Evolutionary conservation across 2,888 invertebrate genomes (phyloP).

Genomic region (Colostygia pectinataria): DNA sequence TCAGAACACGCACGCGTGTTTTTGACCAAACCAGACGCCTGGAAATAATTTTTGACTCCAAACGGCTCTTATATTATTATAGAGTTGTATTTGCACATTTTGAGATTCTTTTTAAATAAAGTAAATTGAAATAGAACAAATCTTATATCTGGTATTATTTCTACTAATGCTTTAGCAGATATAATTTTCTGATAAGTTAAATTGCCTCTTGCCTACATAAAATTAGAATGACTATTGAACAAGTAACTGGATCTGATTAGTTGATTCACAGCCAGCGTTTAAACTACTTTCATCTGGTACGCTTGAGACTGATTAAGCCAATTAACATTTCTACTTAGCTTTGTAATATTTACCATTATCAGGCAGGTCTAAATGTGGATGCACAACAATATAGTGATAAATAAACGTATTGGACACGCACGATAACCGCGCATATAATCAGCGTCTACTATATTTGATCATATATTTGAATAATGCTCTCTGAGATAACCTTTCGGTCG

Average conservation of each 20-base stretch:
- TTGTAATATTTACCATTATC: too few species aligned
- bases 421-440: slow-evolving; percentile 35
- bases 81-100: too few species aligned
- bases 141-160: too few species aligned
- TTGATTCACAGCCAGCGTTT: not conserved
- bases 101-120: too few species aligned
- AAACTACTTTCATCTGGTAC: not conserved
- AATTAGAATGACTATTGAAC: slow-evolving; percentile 6
- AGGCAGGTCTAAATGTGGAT: slow-evolving; percentile 4
- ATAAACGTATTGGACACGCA: slow-evolving; percentile 30
- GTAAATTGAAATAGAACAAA: too few species aligned
- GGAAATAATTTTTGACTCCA: too few species aligned
- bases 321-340: slow-evolving; percentile 1
- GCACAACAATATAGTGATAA: slow-evolving; percentile 27
- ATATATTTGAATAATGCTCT: slow-evolving; percentile 41
- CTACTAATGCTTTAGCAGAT: too few species aligned
- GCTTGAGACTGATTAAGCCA: not conserved
- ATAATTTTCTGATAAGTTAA: slow-evolving; percentile 3
- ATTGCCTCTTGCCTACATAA: slow-evolving; percentile 6
- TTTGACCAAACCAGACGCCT: too few species aligned
- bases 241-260: slow-evolving; percentile 8
- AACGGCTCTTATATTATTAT: too few species aligned
- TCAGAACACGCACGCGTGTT: too few species aligned
- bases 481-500: slow-evolving; percentile 60
- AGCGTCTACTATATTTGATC: slow-evolving; percentile 8